A percentile compares a stretch with the other conserved stretches of the same genome.
These are phyloP conservation scores for Phasia obesa DNA, from an alignment of 2,888 invertebrate species.

Conservation along the genomic window DNA sequence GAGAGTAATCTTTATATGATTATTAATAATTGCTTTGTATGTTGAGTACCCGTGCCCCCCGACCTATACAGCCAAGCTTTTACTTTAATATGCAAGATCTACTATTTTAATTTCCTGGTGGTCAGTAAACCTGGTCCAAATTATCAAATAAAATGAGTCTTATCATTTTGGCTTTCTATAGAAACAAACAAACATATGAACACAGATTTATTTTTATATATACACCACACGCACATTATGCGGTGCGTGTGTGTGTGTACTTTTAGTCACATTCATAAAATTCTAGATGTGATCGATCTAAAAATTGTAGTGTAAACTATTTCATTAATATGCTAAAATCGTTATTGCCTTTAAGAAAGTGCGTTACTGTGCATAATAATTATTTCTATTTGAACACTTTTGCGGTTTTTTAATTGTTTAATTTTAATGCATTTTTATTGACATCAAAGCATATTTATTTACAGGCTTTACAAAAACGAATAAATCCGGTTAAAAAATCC, in stretches of 20 bases:
- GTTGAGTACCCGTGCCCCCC: no score
- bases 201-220: no score
- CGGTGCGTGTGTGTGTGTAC: neutral
- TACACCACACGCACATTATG: no score
- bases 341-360: slow-evolving; percentile 41
- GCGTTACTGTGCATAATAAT: slow-evolving; percentile 56
- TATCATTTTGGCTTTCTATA: no score
- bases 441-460: neutral
- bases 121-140: no score
- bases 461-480: neutral
- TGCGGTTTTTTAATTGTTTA: slow-evolving; percentile 15
- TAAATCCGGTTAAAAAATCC: neutral
- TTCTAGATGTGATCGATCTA: slow-evolving; percentile 54
- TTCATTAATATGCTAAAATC: slow-evolving; percentile 54
- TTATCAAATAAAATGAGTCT: no score
- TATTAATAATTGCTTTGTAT: no score
- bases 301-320: slow-evolving; percentile 47
- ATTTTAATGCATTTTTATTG: neutral
- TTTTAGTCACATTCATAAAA: slow-evolving; percentile 9
- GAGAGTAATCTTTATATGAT: no score
- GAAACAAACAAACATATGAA: no score
- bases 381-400: neutral
- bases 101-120: no score
- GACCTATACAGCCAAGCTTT: no score
- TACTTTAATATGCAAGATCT: no score